Conservation (phyloP, 2,888 invertebrate species). For the Cephus rjabovi region DNA sequence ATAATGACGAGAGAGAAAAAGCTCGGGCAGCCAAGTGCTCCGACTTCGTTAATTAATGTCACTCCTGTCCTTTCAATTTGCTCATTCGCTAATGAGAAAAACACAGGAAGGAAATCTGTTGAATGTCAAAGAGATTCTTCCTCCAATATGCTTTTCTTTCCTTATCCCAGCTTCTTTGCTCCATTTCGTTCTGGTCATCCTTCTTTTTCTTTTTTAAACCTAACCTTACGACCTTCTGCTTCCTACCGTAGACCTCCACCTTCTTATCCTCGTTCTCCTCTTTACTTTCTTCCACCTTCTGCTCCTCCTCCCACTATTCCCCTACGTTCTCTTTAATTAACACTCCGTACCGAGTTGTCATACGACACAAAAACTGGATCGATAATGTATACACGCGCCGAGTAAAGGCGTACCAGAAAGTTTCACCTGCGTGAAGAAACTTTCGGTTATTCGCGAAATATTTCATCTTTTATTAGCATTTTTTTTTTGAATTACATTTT, state of each 20-base stretch:
- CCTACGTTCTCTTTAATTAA: conserved; percentile 44
- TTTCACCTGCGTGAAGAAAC: background rate
- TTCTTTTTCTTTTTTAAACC: background rate
- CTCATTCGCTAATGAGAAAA: background rate
- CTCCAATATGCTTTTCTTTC: background rate
- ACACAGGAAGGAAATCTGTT: background rate
- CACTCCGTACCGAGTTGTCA: conserved; percentile 57
- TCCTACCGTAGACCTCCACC: background rate
- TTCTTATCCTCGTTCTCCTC: background rate
- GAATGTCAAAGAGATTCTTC: background rate
- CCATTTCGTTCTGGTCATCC: background rate
- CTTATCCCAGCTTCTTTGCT: background rate
- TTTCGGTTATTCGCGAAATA: background rate
- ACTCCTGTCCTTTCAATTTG: background rate
- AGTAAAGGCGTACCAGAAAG: conserved; percentile 5
- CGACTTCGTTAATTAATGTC: background rate
- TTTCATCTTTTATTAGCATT: background rate
- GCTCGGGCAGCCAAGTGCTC: background rate
- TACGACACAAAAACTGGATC: conserved; percentile 50
- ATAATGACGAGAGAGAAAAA: background rate
- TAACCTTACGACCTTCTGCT: background rate
- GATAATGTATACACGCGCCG: conserved; percentile 41
- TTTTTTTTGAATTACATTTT: background rate
- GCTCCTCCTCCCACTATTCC: background rate
- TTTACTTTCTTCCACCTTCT: background rate